phyloP scores from a whole-genome alignment of 1,140 invertebrate genomes.

The Anoplophora glabripennis region DNA sequence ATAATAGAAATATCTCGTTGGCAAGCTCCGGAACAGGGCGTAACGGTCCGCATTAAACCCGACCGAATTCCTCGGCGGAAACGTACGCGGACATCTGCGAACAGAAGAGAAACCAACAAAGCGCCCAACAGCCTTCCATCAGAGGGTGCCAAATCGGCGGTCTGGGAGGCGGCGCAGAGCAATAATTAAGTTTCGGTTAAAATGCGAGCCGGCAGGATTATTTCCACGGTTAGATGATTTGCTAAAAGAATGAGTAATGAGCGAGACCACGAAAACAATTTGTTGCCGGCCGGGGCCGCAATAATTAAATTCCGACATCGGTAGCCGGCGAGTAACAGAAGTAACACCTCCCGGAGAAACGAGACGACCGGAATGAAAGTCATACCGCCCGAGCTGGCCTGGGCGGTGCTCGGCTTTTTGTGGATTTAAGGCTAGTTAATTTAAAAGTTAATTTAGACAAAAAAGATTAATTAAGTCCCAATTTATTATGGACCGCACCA shows the following conservation, averaged over 20 bases:
- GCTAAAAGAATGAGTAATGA: conserved; percentile 38
- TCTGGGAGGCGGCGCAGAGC: conserved; percentile 22
- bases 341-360: background rate
- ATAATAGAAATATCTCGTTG: background rate
- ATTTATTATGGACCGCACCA: no score
- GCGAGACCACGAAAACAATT: conserved; percentile 32
- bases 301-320: conserved; percentile 27
- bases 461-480: no score
- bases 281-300: conserved; percentile 23
- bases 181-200: conserved; percentile 33
- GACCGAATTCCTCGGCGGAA: no score
- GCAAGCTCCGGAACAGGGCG: background rate
- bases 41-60: background rate
- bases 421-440: no score
- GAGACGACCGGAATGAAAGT: background rate
- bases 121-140: conserved; percentile 2
- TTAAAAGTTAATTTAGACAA: no score
- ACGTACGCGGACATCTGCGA: no score
- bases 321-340: conserved; percentile 6
- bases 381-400: no score
- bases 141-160: background rate
- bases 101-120: background rate
- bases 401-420: no score
- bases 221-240: conserved; percentile 38
- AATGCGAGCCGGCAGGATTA: conserved; percentile 30